A percentile compares a stretch with the other conserved stretches of the same genome.
Conservation (phyloP, 2,888 invertebrate genomes). For the Tenthredo notha region DNA sequence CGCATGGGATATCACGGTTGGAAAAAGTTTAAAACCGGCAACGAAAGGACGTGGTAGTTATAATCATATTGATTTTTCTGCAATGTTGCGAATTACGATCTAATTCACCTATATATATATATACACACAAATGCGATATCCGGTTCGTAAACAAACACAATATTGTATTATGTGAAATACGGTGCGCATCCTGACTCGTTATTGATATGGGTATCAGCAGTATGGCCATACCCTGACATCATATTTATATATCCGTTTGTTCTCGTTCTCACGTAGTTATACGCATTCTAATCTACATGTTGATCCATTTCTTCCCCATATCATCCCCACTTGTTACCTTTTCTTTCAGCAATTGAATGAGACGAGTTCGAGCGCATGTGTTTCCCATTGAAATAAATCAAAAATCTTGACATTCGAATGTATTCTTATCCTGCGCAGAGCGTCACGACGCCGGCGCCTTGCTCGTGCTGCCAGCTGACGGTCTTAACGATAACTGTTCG, state of each 20-base stretch:
- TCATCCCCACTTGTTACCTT: not conserved
- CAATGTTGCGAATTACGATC: not conserved
- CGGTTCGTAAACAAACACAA: not conserved
- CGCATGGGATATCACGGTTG: no score
- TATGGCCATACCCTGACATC: not conserved
- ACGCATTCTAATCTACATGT: not conserved
- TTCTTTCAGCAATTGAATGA: not conserved
- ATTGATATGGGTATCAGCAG: constrained; percentile 10
- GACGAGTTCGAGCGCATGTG: not conserved
- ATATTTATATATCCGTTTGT: not conserved
- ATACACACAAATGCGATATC: not conserved
- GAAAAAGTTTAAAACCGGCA: no score
- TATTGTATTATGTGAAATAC: not conserved
- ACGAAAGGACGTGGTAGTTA: not conserved
- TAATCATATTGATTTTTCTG: not conserved
- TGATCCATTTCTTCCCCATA: not conserved
- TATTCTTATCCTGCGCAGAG: constrained; percentile 33
- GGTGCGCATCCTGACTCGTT: not conserved
- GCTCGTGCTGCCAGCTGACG: constrained; percentile 76
- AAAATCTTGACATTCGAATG: not conserved
- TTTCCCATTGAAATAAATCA: not conserved
- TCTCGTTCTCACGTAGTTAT: not conserved
- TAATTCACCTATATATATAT: not conserved
- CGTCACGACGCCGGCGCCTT: constrained; percentile 64
- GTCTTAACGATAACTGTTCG: constrained; percentile 58